phyloP scores from a whole-genome alignment of 2,113 vertebrate species.

The Gadus chalcogrammus region DNA sequence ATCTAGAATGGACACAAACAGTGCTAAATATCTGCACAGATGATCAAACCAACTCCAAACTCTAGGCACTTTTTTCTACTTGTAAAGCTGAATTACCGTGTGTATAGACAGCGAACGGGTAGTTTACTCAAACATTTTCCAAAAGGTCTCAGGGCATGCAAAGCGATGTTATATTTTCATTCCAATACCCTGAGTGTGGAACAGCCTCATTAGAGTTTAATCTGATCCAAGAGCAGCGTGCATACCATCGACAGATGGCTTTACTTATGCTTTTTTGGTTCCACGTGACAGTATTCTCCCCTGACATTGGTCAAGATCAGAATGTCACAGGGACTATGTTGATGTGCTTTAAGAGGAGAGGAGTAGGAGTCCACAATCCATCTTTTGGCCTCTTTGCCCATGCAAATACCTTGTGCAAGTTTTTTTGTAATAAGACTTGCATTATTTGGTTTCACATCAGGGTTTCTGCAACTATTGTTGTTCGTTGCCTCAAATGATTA shows the following conservation, averaged over 20 bases:
- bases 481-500: too few species aligned
- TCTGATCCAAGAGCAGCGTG: neutral
- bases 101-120: too few species aligned
- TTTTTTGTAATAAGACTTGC: too few species aligned
- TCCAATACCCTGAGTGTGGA: slow-evolving; percentile 1
- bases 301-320: slow-evolving; percentile 7
- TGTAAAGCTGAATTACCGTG: too few species aligned
- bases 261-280: slow-evolving; percentile 12
- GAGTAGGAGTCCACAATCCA: too few species aligned
- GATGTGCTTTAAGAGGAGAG: neutral
- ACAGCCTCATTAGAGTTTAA: neutral
- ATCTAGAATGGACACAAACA: neutral
- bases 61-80: too few species aligned
- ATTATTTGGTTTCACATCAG: too few species aligned
- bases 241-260: neutral
- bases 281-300: slow-evolving; percentile 20
- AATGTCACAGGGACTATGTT: neutral
- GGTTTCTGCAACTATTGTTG: too few species aligned
- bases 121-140: neutral
- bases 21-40: too few species aligned
- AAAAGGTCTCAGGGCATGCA: neutral
- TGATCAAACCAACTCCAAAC: too few species aligned
- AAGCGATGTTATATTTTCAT: slow-evolving; percentile 8
- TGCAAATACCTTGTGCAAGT: too few species aligned
- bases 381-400: too few species aligned